Evolutionary conservation across 92 coral and sea anemone genomes (phyloP), one percentile per base, ranked within the genome.

Genomic region (Heliopora coerulea): DNA sequence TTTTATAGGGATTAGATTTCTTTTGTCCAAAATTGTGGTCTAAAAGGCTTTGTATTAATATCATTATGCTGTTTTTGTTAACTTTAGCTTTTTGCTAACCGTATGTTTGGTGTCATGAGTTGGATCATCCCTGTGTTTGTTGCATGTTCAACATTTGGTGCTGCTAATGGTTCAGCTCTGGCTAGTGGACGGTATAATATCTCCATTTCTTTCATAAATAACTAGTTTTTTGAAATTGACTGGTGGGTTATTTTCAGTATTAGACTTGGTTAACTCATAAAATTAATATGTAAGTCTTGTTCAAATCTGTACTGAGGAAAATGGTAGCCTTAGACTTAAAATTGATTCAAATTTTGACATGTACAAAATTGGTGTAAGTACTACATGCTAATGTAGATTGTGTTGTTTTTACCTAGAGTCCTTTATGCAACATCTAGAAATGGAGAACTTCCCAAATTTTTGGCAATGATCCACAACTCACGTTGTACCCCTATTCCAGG

Each of bases 61-160:
- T 26, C 14, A n/a, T 5, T 18, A 23, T 35, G 12, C 9, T 26
- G 18, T 28, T 76, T 26, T 0, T 57, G 23, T 26, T 15, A 25
- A 35, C 44, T 74, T 49, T 69, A 91, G 97, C 83, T 91, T n/a
- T 41, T 91, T 21, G 96, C 97, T 18, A 86, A 83, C 65, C 83
- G 90, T 18, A 40, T 89, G 82, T 89, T 87, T 68, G 92, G 97
- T 31, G 90, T 83, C 9, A 89, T 91, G 97, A 91, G 96, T 0
- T 89, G 97, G 96, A 88, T 88, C 20, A 91, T 91, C 65, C 97
- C 97, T 3, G 86, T 91, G 42, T 91, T 92, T 72, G 97, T 92
- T 30, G 97, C 97, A 7, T 89, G 93, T 56, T 92, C 96, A 0
- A 89, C 96, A 11, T 92, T 92, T 78, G 97, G 97, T 54, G 92